Percentiles rank a stretch among this genome's conserved stretches.
Evolutionary conservation across 1,140 invertebrate species (phyloP).

Genomic region (Popillia japonica): DNA sequence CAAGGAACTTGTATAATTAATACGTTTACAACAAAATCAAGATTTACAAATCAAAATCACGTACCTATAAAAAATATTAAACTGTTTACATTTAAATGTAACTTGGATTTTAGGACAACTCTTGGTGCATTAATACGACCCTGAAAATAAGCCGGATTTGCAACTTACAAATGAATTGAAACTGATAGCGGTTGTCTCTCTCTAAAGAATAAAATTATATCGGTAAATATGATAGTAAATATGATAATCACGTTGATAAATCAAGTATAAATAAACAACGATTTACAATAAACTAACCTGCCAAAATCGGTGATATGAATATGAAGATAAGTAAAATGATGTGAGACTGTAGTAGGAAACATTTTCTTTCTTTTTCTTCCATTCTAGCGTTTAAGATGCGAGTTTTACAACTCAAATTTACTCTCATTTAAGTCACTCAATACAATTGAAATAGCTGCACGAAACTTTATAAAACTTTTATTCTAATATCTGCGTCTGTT

Average conservation of each 20-base stretch:
- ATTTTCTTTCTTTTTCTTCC: conserved; percentile 29
- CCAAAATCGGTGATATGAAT: background rate
- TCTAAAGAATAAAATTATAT: background rate
- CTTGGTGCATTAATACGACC: background rate
- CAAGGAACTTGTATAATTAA: no score
- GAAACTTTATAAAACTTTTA: conserved; percentile 4
- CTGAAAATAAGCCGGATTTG: background rate
- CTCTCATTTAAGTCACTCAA: conserved; percentile 15
- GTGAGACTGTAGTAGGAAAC: background rate
- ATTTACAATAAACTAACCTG: conserved; percentile 8
- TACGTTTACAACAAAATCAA: no score
- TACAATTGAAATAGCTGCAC: background rate
- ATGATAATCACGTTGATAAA: background rate
- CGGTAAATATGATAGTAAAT: background rate
- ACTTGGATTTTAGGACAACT: no score
- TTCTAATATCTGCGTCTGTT: background rate
- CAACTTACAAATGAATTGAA: background rate
- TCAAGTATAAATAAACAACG: background rate
- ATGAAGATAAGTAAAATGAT: background rate
- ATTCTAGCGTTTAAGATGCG: background rate
- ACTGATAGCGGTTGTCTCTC: background rate
- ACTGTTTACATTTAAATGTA: no score
- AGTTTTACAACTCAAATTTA: conserved; percentile 18
- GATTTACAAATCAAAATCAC: no score
- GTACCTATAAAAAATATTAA: no score